Base-by-base conservation (phyloP, 2,888 invertebrate genomes). In the Cecidostiba fungosa region DNA sequence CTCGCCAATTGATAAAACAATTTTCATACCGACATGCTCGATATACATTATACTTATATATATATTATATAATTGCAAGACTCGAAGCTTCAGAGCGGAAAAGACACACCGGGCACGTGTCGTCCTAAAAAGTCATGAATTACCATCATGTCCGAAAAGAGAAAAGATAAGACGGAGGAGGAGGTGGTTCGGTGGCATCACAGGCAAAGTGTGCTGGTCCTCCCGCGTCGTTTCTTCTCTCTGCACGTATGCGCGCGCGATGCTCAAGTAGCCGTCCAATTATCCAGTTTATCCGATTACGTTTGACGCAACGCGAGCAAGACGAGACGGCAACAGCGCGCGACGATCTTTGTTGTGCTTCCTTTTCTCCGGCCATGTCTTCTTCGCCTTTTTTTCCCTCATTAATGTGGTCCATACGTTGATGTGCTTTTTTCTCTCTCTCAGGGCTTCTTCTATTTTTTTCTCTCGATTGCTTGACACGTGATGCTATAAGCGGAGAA, bases 241-340 rank as follows among this genome's bases (percentile, higher is more conserved):
- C n/a, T n/a, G 8, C 6, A 2, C 54, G 19, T 59, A 12, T 29
- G 29, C 66, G 26, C n/a, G n/a, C 29, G 66, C 66, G 66, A 66
- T 66, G 36, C 78, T 70, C 73, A 85, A 85, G 77, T 82, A 85
- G 73, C 50, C 54, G 66, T 81, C 84, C 87, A 87, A 87, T 87
- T 87, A 87, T 87, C 72, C 87, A 87, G 84, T 86, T 87, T 86
- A 86, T 85, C 79, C 77, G 85, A 86, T 87, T 86, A 77, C 19
- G 73, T 76, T 85, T 47, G 54, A 50, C 66, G 82, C 82, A 82
- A 69, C 74, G 12, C 62, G 54, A 62, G 72, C 79, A 69, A 29
- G 29, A 19, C 32, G 26, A 47, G 43, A 26, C 47, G 26, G 43
- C 23, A 47, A 29, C 5, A 70, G 26, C 26, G 66, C 70, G 70